Evolutionary conservation across 2,888 invertebrate species (phyloP).

Genomic region (Julus scandinavius): DNA sequence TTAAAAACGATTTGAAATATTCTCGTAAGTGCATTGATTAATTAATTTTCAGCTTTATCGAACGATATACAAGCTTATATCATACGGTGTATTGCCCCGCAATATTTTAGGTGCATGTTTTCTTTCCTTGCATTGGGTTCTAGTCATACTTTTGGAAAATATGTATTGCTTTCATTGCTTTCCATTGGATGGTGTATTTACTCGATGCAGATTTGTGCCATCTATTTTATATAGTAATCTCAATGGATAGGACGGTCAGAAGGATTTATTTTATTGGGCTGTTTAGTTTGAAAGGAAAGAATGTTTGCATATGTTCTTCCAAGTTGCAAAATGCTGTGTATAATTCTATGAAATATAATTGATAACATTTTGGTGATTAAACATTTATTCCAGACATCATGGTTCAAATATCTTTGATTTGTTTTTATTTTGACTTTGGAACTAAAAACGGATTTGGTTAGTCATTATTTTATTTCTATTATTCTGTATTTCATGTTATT

Average conservation of each 20-base stretch:
- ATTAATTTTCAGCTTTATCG: background rate
- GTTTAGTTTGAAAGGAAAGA: background rate
- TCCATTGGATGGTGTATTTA: background rate
- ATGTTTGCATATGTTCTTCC: background rate
- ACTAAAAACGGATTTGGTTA: background rate
- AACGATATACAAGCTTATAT: background rate
- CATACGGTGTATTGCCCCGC: background rate
- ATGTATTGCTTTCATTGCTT: background rate
- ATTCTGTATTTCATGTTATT: background rate
- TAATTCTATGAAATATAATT: background rate
- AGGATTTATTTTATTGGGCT: background rate
- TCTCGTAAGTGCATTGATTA: background rate
- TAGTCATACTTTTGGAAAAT: constrained; percentile 42
- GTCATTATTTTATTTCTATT: background rate
- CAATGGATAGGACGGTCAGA: background rate
- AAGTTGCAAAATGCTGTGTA: background rate
- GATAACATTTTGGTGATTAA: background rate
- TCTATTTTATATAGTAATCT: background rate
- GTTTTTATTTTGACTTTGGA: background rate
- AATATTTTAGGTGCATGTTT: background rate
- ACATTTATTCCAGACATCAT: background rate
- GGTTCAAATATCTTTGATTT: background rate
- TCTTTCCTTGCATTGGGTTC: constrained; percentile 3
- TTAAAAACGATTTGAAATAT: background rate
- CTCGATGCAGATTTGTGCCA: background rate